Evolutionary conservation across 2,888 invertebrate species (phyloP), one percentile per base, ranked within the genome.

Genomic region (Tetrapedia diversipes): DNA sequence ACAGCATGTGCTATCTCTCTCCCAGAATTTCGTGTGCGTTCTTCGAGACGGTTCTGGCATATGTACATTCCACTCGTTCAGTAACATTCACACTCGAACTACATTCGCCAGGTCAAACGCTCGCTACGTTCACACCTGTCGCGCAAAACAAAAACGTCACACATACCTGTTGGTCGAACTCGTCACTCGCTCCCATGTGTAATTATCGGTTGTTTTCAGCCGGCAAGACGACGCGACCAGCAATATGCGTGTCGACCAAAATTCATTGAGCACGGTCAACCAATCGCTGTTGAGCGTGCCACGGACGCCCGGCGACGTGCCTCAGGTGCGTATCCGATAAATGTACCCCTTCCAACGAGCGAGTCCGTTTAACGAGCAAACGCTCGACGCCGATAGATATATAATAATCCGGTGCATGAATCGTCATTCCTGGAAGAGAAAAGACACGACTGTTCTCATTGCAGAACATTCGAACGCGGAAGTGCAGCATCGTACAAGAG

Each of bases 401-500:
- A n/a, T n/a, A n/a, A n/a, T n/a, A n/a, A n/a, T n/a, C n/a, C n/a
- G n/a, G n/a, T n/a, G 4, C 16, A 16, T 0, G 16, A 43, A 16
- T n/a, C 10, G 4, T 4, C 2, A 16, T 14, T 27, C 27, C 2
- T 2, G 27, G 4, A 27, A 39, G 1, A 24, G 0, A 22, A 43
- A 24, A 34, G 8, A 51, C 56, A 41, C 1, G 24, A n/a, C n/a
- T 61, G 4, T 63, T 71, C 54, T 80, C 39, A 65, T 88, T 86
- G 49, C 82, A 92, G 91, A 92, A 91, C 70, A 92, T 95, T 93
- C 94, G 97, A 61, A 95, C 95, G 29, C 94, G 97, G 61, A 98
- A 98, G 90, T 98, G 97, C 92, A 97, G 97, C 88, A 97, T 98
- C 87, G 98, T 98, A 27, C 96, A 97, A 86, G 97, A 97, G 89